Percentiles rank a stretch among this genome's conserved stretches.
Conservation (phyloP, 2,888 invertebrate species). For the Bombylius major region DNA sequence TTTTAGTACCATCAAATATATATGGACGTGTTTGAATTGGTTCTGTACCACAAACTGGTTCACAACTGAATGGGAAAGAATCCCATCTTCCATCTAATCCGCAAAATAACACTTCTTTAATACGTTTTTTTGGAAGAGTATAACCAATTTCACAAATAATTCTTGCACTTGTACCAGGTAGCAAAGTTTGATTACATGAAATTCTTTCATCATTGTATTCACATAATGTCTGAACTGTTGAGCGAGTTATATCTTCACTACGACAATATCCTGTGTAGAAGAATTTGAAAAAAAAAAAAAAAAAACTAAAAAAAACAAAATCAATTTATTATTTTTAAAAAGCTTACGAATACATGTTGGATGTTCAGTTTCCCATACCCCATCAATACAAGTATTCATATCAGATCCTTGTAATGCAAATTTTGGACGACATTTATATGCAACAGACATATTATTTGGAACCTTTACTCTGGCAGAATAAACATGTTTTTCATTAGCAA, state of each 20-base stretch:
- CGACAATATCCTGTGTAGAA: constrained; percentile 1
- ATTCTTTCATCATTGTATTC: constrained; percentile 5
- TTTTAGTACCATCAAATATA: constrained; percentile 7
- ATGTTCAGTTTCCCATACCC: neutral
- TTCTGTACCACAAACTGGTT: constrained; percentile 21
- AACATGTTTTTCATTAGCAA: no score
- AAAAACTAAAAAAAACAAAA: no score
- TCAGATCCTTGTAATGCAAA: neutral
- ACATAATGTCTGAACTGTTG: constrained; percentile 10
- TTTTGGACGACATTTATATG: constrained; percentile 1
- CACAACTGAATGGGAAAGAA: constrained; percentile 18
- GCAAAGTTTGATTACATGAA: constrained; percentile 9
- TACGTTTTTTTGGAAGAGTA: neutral
- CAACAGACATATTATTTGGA: neutral
- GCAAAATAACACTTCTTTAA: constrained; percentile 15
- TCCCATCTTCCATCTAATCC: constrained; percentile 21
- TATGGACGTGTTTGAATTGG: constrained; percentile 7
- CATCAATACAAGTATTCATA: neutral
- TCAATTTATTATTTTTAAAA: no score
- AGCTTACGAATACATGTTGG: constrained; percentile 7
- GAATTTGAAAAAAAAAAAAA: no score
- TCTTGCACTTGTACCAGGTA: constrained; percentile 13
- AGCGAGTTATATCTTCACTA: neutral
- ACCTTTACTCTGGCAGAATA: neutral
- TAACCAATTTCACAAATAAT: constrained; percentile 11